Evolutionary conservation across 2,888 invertebrate genomes (phyloP), one percentile per base, ranked within the genome.

Genomic region (Mamestra brassicae): DNA sequence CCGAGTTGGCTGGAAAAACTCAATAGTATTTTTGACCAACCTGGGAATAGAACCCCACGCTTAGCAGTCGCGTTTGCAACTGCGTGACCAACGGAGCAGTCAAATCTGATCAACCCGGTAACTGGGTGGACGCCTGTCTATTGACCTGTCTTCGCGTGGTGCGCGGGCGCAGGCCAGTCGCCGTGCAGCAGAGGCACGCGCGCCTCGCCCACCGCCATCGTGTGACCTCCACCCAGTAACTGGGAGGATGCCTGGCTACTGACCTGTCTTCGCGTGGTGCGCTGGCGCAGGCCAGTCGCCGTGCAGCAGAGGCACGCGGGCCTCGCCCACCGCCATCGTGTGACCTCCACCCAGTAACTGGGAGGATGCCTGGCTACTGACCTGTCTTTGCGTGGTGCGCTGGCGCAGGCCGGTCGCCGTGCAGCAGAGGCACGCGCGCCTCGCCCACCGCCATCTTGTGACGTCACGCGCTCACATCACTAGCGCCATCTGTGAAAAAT

Each of bases 201-300:
- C 64, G 92, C 92, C 89, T 93, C 94, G 34, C 93, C 92, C 68
- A 92, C 92, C 85, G 93, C 93, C 93, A 95, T 94, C 78, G 76
- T 86, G 80, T 74, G 66, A 54, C 81, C 73, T 58, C 61, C 26
- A 26, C 26, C 54, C 54, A 54, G n/a, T 54, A n/a, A 17, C 8
- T n/a, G 8, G 54, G 15, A 1, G 26, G 26, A 26, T 8, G 0
- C 60, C 60, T 42, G 38, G 17, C 38, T 60, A 60, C 72, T 55
- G 50, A 78, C 79, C 78, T 67, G 55, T 77, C 87, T 87, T 65
- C 89, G 91, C 90, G 74, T 90, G 90, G 26, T 87, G 91, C 62
- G 85, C 61, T 11, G 83, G 89, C 61, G 89, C 69, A 0, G 89
- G 71, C 8, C 91, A 67, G 57, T 91, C 92, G 10, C 92, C 91